A percentile compares a stretch with the other conserved stretches of the same genome.
phyloP scores from a whole-genome alignment of 2,888 invertebrate genomes.

The Troglohyphantes excavatus region DNA sequence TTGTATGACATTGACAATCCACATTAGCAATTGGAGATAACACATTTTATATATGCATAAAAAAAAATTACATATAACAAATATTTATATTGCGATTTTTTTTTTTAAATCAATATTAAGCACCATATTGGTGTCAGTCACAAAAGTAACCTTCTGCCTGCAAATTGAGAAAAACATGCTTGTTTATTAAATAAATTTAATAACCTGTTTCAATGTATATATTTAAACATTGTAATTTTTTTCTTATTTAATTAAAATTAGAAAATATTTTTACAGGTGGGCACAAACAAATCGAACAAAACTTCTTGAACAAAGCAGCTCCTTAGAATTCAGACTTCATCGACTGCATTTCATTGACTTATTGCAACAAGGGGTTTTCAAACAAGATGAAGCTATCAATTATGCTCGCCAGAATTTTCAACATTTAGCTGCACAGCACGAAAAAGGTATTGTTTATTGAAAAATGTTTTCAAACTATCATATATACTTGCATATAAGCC shows the following conservation, averaged over 20 bases:
- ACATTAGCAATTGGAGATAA: no score
- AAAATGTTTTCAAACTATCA: no score
- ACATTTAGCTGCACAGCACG: constrained; percentile 89
- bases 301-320: constrained; percentile 86
- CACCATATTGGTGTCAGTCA: no score
- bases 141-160: no score
- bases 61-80: no score
- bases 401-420: constrained; percentile 94
- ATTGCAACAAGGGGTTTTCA: constrained; percentile 86
- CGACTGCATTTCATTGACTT: constrained; percentile 90
- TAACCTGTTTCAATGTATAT: neutral
- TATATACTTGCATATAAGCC: no score
- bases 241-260: no score
- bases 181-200: neutral
- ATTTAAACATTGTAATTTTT: neutral
- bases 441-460: constrained; percentile 88
- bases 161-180: no score
- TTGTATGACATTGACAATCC: no score
- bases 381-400: constrained; percentile 91
- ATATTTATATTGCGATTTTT: no score
- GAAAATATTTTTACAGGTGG: constrained; percentile 85
- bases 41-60: no score
- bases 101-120: no score
- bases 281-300: constrained; percentile 89
- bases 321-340: constrained; percentile 91